Base-by-base conservation (phyloP, 2,113 vertebrate species). In the Rhegmatorhina hoffmannsi region DNA sequence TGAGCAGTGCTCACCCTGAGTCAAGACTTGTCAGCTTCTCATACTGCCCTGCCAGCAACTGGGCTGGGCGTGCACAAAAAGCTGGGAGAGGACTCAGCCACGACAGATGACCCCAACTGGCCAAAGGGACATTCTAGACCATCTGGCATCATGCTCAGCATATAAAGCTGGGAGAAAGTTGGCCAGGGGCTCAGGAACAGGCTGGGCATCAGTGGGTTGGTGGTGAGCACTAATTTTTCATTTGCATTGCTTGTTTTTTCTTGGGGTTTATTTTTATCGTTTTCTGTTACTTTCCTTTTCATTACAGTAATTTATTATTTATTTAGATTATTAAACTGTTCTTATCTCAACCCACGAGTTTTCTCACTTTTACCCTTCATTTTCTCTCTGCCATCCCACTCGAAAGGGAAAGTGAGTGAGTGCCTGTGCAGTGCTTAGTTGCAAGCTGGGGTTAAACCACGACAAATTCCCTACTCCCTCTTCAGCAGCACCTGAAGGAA, bases 401-500 rank as follows among this genome's bases (percentile, higher is more conserved):
- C 43, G 43, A 63, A 67, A 36, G 21, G 26, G 26, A 36, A 36
- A 33, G 23, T 25, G 49, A 81, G 49, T 3, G n/a, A 75, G 43
- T 6, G 7, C 62, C 62, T 69, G 31, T n/a, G 43, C 24, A 43
- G 31, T 6, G 43, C 40, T n/a, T 3, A 21, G 55, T 5, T 87
- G 62, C 40, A 43, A 49, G 50, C 36, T 92, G 36, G 49, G 55
- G 76, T 76, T 76, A 87, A 82, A 55, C 33, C 69, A 69, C 17
- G 33, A 16, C 33, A 21, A 63, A 62, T 46, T 66, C 58, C 40
- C 31, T 63, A 24, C 79, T 90, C 70, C 67, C 87, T 93, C 74
- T 52, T 82, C 9, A 44, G 78, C 81, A 94, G 84, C 92, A 96
- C 93, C 93, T 96, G 86, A 95, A 97, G 90, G 88, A 90, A 92